Evolutionary conservation across 1,140 invertebrate genomes (phyloP).

Genomic region (Caenorhabditis latens): DNA sequence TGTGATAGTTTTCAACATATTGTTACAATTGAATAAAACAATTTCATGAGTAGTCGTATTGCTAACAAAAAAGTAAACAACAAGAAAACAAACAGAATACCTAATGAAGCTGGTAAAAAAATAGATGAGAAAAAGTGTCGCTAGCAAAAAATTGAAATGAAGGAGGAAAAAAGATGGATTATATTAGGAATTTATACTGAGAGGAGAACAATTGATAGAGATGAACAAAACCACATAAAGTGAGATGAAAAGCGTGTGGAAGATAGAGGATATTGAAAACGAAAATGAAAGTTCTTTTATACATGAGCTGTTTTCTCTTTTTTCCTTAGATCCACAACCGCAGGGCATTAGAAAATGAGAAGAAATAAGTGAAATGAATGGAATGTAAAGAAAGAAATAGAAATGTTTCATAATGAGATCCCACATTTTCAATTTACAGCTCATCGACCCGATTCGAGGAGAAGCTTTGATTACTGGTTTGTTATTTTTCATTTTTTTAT

Average conservation of each 20-base stretch:
- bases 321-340: neutral
- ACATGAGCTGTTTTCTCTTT: neutral
- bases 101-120: neutral
- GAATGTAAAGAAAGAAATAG: neutral
- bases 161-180: neutral
- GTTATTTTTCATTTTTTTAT: neutral
- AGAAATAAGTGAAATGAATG: neutral
- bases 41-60: neutral
- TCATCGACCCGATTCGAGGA: conserved; percentile 5
- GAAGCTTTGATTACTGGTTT: conserved; percentile 36
- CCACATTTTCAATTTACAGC: conserved; percentile 3
- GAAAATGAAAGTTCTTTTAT: neutral
- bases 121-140: conserved; percentile 17
- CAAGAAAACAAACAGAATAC: conserved; percentile 29
- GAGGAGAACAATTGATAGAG: neutral
- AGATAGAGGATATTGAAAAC: neutral
- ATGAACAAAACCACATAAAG: neutral
- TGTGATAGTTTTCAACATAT: too few species aligned
- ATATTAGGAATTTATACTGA: neutral
- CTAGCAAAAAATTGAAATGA: neutral
- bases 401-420: conserved; percentile 12
- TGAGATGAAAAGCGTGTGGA: neutral
- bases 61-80: neutral
- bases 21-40: too few species aligned
- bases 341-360: neutral